Percentiles rank a stretch among this genome's conserved stretches.
Conservation (phyloP, 2,113 vertebrate genomes). For the Lampris megalopsis region DNA sequence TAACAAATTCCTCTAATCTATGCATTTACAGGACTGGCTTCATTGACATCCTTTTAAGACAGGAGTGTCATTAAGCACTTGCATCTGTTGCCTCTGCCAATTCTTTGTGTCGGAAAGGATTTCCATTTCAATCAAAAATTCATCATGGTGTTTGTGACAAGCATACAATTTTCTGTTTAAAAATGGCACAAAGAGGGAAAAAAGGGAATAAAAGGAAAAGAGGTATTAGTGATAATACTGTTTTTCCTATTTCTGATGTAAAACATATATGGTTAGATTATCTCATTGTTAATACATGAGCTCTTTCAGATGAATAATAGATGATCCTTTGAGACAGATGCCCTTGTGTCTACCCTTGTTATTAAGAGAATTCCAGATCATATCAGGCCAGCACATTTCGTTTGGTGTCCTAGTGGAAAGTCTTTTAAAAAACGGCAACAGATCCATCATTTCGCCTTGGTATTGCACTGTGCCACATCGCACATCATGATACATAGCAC, state of each 20-base stretch:
- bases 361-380: constrained; percentile 75
- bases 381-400: constrained; percentile 55
- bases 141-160: background rate
- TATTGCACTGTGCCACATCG: constrained; percentile 36
- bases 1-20: background rate
- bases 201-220: constrained; percentile 9
- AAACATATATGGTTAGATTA: constrained; percentile 78
- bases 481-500: constrained; percentile 35
- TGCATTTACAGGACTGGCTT: constrained; percentile 1
- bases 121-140: constrained; percentile 19
- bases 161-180: background rate
- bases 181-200: constrained; percentile 13
- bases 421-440: constrained; percentile 43
- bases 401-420: constrained; percentile 59
- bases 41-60: background rate
- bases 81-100: too few relatives aligned
- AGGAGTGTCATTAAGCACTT: constrained; percentile 3
- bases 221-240: constrained; percentile 50
- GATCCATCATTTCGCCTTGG: constrained; percentile 55
- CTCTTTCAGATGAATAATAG: constrained; percentile 81
- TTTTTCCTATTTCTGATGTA: constrained; percentile 75
- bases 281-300: constrained; percentile 80
- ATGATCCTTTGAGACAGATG: constrained; percentile 76
- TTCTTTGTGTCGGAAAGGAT: background rate
- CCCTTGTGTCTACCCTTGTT: constrained; percentile 73